Conservation (phyloP, 1,140 invertebrate species). For the Temnothorax longispinosus region DNA sequence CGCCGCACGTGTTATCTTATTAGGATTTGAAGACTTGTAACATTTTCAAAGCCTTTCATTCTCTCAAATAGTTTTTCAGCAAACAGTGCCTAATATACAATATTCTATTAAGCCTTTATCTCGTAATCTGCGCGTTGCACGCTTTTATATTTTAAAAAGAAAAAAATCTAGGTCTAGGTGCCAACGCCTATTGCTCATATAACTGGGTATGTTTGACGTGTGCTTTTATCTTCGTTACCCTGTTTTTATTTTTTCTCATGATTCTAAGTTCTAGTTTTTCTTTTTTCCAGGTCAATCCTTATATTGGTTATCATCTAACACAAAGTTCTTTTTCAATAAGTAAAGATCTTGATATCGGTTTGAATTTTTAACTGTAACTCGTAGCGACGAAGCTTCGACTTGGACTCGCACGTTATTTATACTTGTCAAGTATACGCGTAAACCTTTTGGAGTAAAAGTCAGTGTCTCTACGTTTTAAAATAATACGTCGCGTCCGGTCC, state of each 20-base stretch:
- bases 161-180: background rate
- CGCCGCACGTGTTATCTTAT: too few species aligned
- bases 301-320: background rate
- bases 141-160: too few species aligned
- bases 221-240: background rate
- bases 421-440: too few species aligned
- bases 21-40: too few species aligned
- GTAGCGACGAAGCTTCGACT: too few species aligned
- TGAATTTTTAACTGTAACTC: background rate
- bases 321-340: background rate
- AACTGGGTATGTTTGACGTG: background rate
- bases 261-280: background rate
- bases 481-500: background rate
- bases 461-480: background rate
- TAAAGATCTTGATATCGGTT: background rate
- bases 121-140: background rate
- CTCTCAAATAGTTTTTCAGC: background rate
- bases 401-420: too few species aligned
- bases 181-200: background rate
- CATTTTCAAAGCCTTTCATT: background rate
- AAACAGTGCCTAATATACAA: background rate
- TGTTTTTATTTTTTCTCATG: background rate
- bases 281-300: too few species aligned
- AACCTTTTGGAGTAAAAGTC: background rate
- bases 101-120: background rate